Evolutionary conservation across 1,140 invertebrate genomes (phyloP).

Genomic region (Sweltsa coloradensis): DNA sequence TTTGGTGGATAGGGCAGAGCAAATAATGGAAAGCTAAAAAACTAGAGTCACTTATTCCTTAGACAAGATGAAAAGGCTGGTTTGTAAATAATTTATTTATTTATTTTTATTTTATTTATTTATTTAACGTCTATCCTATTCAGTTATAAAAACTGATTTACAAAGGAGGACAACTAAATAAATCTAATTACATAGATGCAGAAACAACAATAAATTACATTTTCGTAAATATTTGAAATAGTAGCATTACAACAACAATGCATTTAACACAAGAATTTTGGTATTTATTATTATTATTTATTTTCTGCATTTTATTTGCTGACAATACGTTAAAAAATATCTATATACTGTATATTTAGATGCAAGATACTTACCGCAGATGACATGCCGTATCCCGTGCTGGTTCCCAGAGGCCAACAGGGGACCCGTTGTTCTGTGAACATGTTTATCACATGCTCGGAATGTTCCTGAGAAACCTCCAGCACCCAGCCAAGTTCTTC

Average conservation of each 20-base stretch:
- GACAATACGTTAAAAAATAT: too few species aligned
- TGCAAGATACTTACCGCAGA: conserved; percentile 34
- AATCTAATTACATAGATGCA: not conserved
- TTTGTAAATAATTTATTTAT: too few species aligned
- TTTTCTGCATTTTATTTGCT: too few species aligned
- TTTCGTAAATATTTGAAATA: not conserved
- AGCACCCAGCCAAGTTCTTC: conserved; percentile 91
- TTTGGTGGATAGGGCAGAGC: too few species aligned
- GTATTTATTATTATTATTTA: not conserved
- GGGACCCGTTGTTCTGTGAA: conserved; percentile 47
- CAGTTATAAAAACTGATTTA: too few species aligned
- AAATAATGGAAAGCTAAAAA: too few species aligned
- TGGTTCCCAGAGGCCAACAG: conserved; percentile 60
- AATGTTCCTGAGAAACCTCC: conserved; percentile 50
- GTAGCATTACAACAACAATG: not conserved
- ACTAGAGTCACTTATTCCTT: too few species aligned
- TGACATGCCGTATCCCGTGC: conserved; percentile 48
- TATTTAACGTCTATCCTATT: too few species aligned
- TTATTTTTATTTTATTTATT: too few species aligned
- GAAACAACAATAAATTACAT: not conserved
- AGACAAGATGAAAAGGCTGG: too few species aligned
- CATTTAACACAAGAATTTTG: not conserved
- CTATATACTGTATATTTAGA: too few species aligned
- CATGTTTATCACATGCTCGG: conserved; percentile 41
- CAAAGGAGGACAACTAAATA: too few species aligned